Conservation (phyloP, 2,797 vertebrate species). For the Macropodus opercularis region DNA sequence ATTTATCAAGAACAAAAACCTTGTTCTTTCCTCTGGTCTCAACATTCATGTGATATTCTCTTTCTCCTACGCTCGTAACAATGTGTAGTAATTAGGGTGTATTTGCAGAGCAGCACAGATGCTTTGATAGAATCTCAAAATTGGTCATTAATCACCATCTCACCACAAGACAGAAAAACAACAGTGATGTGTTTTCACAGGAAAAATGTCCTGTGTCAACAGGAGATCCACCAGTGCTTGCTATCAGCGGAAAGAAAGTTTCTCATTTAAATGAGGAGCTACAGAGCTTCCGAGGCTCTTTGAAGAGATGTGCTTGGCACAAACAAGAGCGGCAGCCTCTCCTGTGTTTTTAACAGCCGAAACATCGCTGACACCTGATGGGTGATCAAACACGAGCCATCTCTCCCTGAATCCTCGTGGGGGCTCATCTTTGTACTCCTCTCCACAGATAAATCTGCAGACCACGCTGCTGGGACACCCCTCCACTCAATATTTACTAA, state of each 20-base stretch:
- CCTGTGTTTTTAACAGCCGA: slow-evolving; percentile 82
- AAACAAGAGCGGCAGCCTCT: slow-evolving; percentile 83
- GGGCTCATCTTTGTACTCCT: slow-evolving; percentile 81
- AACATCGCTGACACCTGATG: slow-evolving; percentile 85
- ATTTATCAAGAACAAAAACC: slow-evolving; percentile 37
- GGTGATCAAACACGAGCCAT: slow-evolving; percentile 84
- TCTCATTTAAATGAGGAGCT: slow-evolving; percentile 84
- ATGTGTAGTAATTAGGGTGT: slow-evolving; percentile 78
- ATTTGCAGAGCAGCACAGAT: slow-evolving; percentile 71
- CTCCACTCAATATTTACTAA: slow-evolving; percentile 80
- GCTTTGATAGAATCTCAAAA: slow-evolving; percentile 79
- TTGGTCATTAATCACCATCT: slow-evolving; percentile 83
- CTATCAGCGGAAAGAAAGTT: slow-evolving; percentile 78
- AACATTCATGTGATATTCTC: slow-evolving; percentile 50
- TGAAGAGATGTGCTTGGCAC: slow-evolving; percentile 81
- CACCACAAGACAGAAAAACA: slow-evolving; percentile 69
- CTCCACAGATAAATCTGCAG: slow-evolving; percentile 76
- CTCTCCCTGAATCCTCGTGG: slow-evolving; percentile 75
- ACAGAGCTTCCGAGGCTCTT: slow-evolving; percentile 78
- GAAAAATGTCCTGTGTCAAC: slow-evolving; percentile 82
- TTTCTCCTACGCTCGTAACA: slow-evolving; percentile 49
- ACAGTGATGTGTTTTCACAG: slow-evolving; percentile 70
- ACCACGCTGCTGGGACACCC: slow-evolving; percentile 78
- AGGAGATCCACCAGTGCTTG: slow-evolving; percentile 71
- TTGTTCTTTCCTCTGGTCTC: slow-evolving; percentile 48